Conservation (phyloP, 2,797 vertebrate species). For the Enteromius unitaeniatus region DNA sequence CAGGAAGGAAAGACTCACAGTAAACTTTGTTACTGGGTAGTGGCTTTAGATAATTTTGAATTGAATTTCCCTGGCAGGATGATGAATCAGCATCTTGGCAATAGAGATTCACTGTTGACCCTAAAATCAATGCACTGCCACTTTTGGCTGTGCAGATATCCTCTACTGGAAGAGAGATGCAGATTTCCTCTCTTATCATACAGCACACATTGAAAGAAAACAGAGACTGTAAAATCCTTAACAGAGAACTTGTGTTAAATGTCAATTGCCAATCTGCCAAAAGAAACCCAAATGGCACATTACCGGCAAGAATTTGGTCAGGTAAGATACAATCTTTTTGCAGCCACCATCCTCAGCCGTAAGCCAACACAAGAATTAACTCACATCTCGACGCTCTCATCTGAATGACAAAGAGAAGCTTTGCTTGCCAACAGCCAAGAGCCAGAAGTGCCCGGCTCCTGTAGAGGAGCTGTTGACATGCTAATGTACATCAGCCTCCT, state of each 20-base stretch:
- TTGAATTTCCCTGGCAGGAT: conserved; percentile 76
- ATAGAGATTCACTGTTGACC: conserved; percentile 16
- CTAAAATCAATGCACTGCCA: conserved; percentile 3
- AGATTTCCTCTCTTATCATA: conserved; percentile 55
- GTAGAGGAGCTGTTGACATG: conserved; percentile 67
- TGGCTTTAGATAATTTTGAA: conserved; percentile 68
- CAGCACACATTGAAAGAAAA: conserved; percentile 41
- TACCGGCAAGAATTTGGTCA: conserved; percentile 17
- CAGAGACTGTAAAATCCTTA: conserved; percentile 20
- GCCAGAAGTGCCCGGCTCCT: not conserved
- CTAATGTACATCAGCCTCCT: conserved; percentile 72
- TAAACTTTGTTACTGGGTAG: conserved; percentile 71
- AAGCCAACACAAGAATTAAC: conserved; percentile 16
- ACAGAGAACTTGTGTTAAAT: conserved; percentile 22
- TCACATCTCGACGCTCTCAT: conserved; percentile 7
- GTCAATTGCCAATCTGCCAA: not conserved
- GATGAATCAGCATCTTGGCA: conserved; percentile 71
- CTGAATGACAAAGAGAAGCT: conserved; percentile 32
- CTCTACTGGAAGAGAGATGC: conserved; percentile 53
- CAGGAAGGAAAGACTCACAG: conserved; percentile 71
- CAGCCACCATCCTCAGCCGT: conserved; percentile 4
- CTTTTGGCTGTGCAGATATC: conserved; percentile 48
- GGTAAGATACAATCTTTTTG: conserved; percentile 3
- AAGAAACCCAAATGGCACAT: not conserved
- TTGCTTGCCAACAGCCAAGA: conserved; percentile 16